These are phyloP conservation scores for Mesorhabditis sp. DNA, from an alignment of 2,888 invertebrate species.

Conservation along the genomic window DNA sequence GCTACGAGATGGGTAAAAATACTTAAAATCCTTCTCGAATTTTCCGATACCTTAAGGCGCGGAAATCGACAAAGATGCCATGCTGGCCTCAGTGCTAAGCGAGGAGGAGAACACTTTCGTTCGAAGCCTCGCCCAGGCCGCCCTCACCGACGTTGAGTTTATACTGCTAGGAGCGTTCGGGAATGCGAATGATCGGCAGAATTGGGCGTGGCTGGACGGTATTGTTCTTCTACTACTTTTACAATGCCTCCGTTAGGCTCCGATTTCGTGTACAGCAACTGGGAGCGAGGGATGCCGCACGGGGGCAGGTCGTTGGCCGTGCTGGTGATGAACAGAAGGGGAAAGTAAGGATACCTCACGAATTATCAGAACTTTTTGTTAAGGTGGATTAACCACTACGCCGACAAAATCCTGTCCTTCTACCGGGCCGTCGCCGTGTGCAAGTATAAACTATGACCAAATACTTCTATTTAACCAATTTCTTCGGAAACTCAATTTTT, in stretches of 20 bases:
- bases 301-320: slow-evolving; percentile 33
- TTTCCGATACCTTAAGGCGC: slow-evolving; percentile 21
- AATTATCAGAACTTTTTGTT: too few relatives aligned
- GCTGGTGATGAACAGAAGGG: slow-evolving; percentile 37
- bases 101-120: slow-evolving; percentile 40
- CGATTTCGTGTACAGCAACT: slow-evolving; percentile 31
- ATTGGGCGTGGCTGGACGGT: slow-evolving; percentile 51
- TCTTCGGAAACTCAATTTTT: too few relatives aligned
- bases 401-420: slow-evolving; percentile 34
- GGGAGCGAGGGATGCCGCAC: slow-evolving; percentile 38
- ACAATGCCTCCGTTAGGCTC: slow-evolving; percentile 14
- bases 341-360: slow-evolving; percentile 13
- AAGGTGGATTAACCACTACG: slow-evolving; percentile 40
- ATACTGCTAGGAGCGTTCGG: slow-evolving; percentile 42
- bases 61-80: slow-evolving; percentile 37
- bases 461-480: too few relatives aligned
- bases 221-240: too few relatives aligned
- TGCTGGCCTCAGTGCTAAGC: slow-evolving; percentile 34
- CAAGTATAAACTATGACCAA: slow-evolving; percentile 26
- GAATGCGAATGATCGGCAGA: slow-evolving; percentile 33
- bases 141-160: slow-evolving; percentile 29
- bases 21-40: background rate
- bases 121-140: slow-evolving; percentile 29
- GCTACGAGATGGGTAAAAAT: slow-evolving; percentile 28
- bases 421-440: slow-evolving; percentile 41